Evolutionary conservation across 1,140 invertebrate species (phyloP).

Genomic region (Drosophila azteca): DNA sequence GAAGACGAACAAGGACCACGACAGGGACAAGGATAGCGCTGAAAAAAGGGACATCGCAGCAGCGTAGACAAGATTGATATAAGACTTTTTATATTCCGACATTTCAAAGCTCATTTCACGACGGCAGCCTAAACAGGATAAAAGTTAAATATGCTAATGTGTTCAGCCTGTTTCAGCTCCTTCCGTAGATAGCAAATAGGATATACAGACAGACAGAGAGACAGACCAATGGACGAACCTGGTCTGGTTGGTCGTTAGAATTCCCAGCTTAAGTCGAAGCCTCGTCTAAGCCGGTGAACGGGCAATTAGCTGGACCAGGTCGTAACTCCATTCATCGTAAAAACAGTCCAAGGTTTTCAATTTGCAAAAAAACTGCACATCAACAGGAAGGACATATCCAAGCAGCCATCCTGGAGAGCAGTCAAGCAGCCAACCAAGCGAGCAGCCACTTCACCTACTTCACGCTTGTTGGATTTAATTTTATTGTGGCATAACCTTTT

Average conservation of each 20-base stretch:
- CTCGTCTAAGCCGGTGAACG: constrained; percentile 39
- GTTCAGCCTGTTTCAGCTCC: constrained; percentile 33
- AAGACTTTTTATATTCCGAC: constrained; percentile 80
- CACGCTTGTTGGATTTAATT: constrained; percentile 81
- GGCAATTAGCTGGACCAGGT: constrained; percentile 62
- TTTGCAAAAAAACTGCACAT: constrained; percentile 45
- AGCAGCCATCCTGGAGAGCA: not conserved
- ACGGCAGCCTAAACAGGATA: constrained; percentile 55
- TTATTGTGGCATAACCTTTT: constrained; percentile 81
- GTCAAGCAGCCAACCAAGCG: constrained; percentile 35
- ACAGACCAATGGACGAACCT: constrained; percentile 44
- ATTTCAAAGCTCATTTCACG: constrained; percentile 71
- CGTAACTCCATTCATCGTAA: constrained; percentile 62
- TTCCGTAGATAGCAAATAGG: not conserved
- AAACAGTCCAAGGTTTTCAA: constrained; percentile 72
- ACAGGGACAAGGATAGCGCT: too few relatives aligned
- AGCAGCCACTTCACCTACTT: constrained; percentile 68
- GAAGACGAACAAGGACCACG: constrained; percentile 3
- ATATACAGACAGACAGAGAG: not conserved
- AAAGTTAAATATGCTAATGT: constrained; percentile 79
- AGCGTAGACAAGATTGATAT: constrained; percentile 75
- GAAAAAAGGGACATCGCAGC: constrained; percentile 60
- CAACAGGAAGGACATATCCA: not conserved
- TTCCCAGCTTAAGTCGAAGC: constrained; percentile 38
- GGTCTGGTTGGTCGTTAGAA: constrained; percentile 24